These are phyloP conservation scores for Gymnocephalus cernua DNA, from an alignment of 2,113 vertebrate genomes.

Conservation along the genomic window DNA sequence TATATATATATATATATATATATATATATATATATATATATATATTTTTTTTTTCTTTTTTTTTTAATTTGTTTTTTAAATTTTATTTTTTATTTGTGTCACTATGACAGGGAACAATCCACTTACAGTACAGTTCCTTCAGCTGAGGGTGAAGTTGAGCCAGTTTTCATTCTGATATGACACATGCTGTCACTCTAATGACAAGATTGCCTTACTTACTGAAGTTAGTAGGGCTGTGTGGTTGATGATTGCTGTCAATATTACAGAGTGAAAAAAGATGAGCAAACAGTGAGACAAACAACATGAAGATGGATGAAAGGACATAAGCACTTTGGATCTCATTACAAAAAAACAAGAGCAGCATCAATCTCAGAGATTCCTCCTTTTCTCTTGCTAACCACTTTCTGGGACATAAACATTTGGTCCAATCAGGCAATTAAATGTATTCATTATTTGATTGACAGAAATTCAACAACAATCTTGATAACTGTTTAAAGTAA, in stretches of 20 bases:
- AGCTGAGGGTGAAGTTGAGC: not conserved
- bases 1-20: no score
- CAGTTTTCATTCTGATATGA: not conserved
- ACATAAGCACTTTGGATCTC: not conserved
- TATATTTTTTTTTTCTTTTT: no score
- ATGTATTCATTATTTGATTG: no score
- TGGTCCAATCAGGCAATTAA: not conserved
- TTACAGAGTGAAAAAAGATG: not conserved
- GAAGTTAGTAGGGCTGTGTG: not conserved
- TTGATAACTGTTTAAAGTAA: no score
- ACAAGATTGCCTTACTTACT: not conserved
- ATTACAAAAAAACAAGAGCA: not conserved
- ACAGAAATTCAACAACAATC: no score
- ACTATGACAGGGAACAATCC: no score
- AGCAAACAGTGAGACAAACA: not conserved
- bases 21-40: no score
- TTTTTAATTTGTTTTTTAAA: no score
- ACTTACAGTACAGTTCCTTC: not conserved
- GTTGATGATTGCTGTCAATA: not conserved
- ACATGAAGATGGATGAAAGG: not conserved
- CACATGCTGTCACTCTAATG: not conserved
- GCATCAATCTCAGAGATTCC: not conserved
- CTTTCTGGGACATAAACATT: not conserved
- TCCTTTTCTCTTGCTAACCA: not conserved
- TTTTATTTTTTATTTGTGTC: no score